Conservation (phyloP, 2,113 vertebrate species). For the Naja naja region DNA sequence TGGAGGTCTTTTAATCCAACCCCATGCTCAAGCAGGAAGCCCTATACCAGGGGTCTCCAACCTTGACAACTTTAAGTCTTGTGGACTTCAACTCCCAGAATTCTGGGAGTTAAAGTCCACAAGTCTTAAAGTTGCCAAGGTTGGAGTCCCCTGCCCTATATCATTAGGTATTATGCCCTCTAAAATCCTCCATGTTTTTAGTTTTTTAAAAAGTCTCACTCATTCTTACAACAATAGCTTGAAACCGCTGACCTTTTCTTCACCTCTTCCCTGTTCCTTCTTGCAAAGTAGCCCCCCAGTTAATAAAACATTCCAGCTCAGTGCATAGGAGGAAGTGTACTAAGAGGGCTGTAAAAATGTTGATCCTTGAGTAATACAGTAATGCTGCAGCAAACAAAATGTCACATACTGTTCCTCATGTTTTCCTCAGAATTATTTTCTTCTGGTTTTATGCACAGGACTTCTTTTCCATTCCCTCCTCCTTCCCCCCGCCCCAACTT, state of each 20-base stretch:
- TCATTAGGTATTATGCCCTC: background rate
- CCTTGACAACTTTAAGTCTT: no score
- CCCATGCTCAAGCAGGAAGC: background rate
- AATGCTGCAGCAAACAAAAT: constrained; percentile 51
- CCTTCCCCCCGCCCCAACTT: background rate
- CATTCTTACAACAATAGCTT: constrained; percentile 51
- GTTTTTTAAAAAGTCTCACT: background rate
- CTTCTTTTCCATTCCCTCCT: constrained; percentile 53
- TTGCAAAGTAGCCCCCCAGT: background rate
- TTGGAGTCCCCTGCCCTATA: background rate
- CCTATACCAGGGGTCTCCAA: background rate
- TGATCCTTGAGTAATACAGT: constrained; percentile 55
- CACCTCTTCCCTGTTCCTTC: constrained; percentile 41
- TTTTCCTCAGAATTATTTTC: constrained; percentile 63
- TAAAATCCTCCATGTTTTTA: background rate
- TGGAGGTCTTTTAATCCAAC: background rate
- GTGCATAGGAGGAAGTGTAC: constrained; percentile 60
- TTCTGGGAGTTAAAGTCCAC: no score
- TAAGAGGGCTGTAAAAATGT: constrained; percentile 52
- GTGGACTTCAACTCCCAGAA: no score
- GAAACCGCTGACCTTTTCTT: constrained; percentile 55
- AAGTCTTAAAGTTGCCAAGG: no score
- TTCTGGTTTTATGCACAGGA: background rate
- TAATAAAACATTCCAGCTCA: constrained; percentile 50
- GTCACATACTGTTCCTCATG: constrained; percentile 64